phyloP scores from a whole-genome alignment of 2,797 vertebrate species.

The Leptatherina wallacei region DNA sequence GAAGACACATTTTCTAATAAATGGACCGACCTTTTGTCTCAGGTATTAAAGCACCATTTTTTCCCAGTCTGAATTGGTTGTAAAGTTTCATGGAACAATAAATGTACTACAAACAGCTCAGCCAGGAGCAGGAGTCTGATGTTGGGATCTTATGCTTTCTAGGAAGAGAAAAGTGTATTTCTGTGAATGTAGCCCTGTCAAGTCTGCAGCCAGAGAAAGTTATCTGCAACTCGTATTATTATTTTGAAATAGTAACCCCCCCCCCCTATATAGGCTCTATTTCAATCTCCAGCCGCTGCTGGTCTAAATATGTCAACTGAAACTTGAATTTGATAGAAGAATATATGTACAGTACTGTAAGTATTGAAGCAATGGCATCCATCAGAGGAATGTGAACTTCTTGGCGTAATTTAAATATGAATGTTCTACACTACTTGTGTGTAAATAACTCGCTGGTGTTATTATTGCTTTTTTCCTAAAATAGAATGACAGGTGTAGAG shows the following conservation, averaged over 20 bases:
- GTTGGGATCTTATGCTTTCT: neutral
- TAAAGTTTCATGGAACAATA: neutral
- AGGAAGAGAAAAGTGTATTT: neutral
- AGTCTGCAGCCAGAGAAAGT: neutral
- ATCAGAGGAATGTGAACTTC: neutral
- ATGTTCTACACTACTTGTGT: neutral
- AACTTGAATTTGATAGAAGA: neutral
- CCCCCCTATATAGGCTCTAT: neutral
- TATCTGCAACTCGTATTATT: neutral
- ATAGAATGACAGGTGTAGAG: slow-evolving; percentile 39
- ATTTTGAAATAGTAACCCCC: neutral
- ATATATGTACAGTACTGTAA: neutral
- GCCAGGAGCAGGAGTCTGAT: neutral
- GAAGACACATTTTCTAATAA: neutral
- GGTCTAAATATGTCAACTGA: neutral
- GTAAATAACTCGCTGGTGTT: neutral
- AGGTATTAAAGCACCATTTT: neutral
- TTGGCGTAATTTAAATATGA: neutral
- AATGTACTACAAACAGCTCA: neutral
- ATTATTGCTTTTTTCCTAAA: slow-evolving; percentile 26
- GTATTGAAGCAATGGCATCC: neutral
- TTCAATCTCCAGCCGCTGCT: neutral
- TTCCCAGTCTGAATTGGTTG: neutral
- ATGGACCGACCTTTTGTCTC: neutral
- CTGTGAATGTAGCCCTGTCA: neutral